Evolutionary conservation across 2,113 vertebrate species (phyloP), one percentile per base, ranked within the genome.

Genomic region (Gymnogyps californianus): DNA sequence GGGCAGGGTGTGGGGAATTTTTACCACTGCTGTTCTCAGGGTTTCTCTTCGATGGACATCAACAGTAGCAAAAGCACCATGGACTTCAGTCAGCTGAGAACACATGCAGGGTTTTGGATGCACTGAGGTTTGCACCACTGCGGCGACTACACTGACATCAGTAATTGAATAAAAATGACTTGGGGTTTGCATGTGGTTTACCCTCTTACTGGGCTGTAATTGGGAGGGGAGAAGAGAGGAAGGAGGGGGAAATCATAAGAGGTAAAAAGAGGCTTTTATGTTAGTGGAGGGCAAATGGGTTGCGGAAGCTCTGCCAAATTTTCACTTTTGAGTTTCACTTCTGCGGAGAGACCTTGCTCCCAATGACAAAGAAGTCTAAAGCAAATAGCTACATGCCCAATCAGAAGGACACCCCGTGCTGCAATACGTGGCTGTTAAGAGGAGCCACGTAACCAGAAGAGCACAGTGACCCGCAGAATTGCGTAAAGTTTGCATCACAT

Each of bases 131-230:
- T 80, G 59, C 38, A 52, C 34, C 20, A 15, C 42, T 25, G 52
- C 2, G 5, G 29, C 0, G 0, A 61, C 34, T 16, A 7, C 17
- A 14, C 14, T 16, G 29, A n/a, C 11, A 26, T 10, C 25, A 26
- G 16, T 47, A 40, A 55, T 7, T 58, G 46, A 66, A 61, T n/a
- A 46, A 67, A 74, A 29, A 38, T 16, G 26, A 49, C 15, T 4
- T 8, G 22, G 16, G 26, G 8, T 46, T 67, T 47, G 61, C 5
- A 0, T 47, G 40, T 18, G 16, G 12, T 70, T 76, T 67, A 14
- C 26, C 36, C 22, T 55, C 57, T 29, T 22, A 9, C 21, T 6
- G 31, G 13, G 77, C 55, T n/a, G 26, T n/a, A 49, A 31, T 6
- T 24, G 40, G 58, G 32, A 72, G 20, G 6, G 21, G 18, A 24